Evolutionary conservation across 2,888 invertebrate genomes (phyloP).

Genomic region (Glaucopsyche alexis): DNA sequence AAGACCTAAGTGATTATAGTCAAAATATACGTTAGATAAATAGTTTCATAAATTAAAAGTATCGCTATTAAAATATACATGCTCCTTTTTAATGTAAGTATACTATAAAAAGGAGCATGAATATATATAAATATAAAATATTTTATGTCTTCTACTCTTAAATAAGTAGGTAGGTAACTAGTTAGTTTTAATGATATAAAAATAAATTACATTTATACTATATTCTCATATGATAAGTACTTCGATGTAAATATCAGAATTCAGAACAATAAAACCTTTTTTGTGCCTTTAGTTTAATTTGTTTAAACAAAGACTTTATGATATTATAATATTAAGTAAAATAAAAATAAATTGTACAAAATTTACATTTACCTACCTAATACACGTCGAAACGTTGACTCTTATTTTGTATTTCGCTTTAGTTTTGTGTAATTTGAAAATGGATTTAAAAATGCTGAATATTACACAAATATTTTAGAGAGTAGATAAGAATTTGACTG

Average conservation of each 20-base stretch:
- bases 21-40: no score
- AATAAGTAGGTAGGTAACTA: neutral
- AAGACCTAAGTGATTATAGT: no score
- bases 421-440: neutral
- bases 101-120: no score
- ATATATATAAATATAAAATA: no score
- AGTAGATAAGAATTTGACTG: no score
- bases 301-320: constrained; percentile 12
- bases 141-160: neutral
- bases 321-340: neutral
- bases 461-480: no score
- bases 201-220: neutral
- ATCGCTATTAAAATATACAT: no score
- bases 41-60: no score
- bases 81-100: no score
- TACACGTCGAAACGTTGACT: neutral
- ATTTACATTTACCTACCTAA: neutral
- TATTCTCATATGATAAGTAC: neutral
- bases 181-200: neutral
- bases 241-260: neutral
- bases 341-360: constrained; percentile 6
- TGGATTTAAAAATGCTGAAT: neutral
- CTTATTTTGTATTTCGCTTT: neutral
- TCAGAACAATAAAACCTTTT: neutral
- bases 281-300: constrained; percentile 7